Base-by-base conservation (phyloP, 2,888 invertebrate species). In the Sthenelais limicola region DNA sequence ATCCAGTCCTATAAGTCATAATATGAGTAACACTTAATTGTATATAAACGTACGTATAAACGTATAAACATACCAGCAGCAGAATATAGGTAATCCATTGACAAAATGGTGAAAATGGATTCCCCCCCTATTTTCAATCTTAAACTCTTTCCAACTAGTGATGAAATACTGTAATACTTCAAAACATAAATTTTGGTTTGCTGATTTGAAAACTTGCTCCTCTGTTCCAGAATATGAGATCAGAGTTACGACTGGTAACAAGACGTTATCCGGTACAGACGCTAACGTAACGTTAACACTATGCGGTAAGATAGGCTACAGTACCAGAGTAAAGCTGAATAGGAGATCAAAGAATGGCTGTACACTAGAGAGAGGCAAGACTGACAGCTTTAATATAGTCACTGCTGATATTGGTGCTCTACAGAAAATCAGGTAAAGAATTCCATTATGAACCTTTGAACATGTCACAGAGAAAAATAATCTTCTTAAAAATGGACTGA, bases 211-310 rank as follows among this genome's bases (percentile, higher is more conserved):
- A n/a, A n/a, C n/a, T n/a, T n/a, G n/a, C n/a, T n/a, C n/a, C n/a
- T n/a, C n/a, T n/a, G 12, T 54, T 56, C 7, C 76, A 85, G 85
- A 81, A 4, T 84, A 81, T 75, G 79, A 76, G 48, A 77, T 84
- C 18, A 79, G 79, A 24, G 82, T 84, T 15, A 62, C 76, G 26
- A 85, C 85, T 28, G 84, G 83, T 1, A 81, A 80, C 28, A 81
- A 82, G 48, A 74, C 77, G 26, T 73, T 84, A 75, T 81, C 84
- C 5, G 85, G 84, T n/a, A 85, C 85, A 30, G 82, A 85, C 74
- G 83, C 85, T n/a, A 81, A 80, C 49, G 82, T 85, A 18, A 84
- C 73, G 76, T 68, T 85, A 35, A 84, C 83, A 1, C 48, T 85
- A 52, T 75, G 76, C 71, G 85, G 85, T 32, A 77, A 77, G 2